phyloP scores from a whole-genome alignment of 2,797 vertebrate species.

The Lithobates sylvaticus region DNA sequence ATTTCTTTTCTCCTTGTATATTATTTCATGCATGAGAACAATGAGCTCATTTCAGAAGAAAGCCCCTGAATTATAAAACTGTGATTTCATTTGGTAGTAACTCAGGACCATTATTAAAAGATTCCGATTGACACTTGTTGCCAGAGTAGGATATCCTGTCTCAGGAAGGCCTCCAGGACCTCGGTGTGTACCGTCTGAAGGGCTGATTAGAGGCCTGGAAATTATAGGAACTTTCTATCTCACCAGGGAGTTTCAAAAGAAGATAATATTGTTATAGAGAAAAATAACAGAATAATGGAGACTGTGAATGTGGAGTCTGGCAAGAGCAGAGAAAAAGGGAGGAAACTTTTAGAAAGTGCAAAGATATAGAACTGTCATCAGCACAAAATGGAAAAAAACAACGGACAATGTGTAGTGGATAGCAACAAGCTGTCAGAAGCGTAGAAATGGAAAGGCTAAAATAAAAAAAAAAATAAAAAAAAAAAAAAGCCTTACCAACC shows the following conservation, averaged over 20 bases:
- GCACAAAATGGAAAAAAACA: neutral
- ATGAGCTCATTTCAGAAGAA: neutral
- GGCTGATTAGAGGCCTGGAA: conserved; percentile 1
- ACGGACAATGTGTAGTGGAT: neutral
- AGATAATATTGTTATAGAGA: conserved; percentile 33
- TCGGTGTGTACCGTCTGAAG: conserved; percentile 12
- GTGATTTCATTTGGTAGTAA: conserved; percentile 20
- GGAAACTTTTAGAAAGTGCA: neutral
- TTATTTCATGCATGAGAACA: neutral
- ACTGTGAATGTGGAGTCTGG: neutral
- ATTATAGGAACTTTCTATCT: conserved; percentile 13
- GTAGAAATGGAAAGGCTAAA: neutral
- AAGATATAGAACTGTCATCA: neutral
- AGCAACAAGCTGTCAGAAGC: neutral
- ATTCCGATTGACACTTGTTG: conserved; percentile 13
- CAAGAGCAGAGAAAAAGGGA: conserved; percentile 12
- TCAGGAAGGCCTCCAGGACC: conserved; percentile 23
- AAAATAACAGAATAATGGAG: conserved; percentile 3
- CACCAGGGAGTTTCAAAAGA: neutral
- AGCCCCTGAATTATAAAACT: neutral
- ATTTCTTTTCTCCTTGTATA: no score
- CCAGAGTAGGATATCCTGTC: conserved; percentile 41
- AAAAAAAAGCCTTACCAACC: no score
- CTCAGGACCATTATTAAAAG: conserved; percentile 38
- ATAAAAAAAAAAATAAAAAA: neutral